These are phyloP conservation scores for Clarias batrachus DNA, from an alignment of 2,113 vertebrate species.

Conservation along the genomic window DNA sequence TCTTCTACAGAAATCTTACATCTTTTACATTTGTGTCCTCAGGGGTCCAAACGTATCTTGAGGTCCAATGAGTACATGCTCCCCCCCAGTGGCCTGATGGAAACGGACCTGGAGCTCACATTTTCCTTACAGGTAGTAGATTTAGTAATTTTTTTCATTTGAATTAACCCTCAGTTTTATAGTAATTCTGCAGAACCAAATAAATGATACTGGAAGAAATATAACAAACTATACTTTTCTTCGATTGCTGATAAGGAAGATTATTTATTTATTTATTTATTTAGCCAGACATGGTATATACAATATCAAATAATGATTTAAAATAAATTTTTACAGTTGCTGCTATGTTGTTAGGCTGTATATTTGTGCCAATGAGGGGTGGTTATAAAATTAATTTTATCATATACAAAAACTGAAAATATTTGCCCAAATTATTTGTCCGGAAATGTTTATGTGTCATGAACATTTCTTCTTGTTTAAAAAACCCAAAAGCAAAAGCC, in stretches of 20 bases:
- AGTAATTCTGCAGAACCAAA: neutral
- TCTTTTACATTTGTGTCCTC: conserved; percentile 16
- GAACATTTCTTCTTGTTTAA: too few species aligned
- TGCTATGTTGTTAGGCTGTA: too few species aligned
- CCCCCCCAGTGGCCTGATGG: conserved; percentile 68
- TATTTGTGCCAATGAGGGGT: too few species aligned
- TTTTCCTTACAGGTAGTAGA: conserved; percentile 66
- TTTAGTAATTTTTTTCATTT: neutral
- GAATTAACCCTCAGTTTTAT: neutral
- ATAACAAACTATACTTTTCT: neutral
- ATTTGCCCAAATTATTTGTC: too few species aligned
- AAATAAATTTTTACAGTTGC: too few species aligned
- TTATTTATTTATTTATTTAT: too few species aligned
- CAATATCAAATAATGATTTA: too few species aligned
- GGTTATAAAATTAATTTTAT: too few species aligned
- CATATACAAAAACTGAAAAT: too few species aligned
- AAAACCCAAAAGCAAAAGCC: too few species aligned
- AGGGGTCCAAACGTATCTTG: conserved; percentile 69
- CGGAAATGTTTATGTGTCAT: too few species aligned
- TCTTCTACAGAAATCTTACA: neutral
- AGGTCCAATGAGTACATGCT: conserved; percentile 70
- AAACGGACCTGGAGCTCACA: conserved; percentile 68
- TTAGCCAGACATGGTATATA: too few species aligned
- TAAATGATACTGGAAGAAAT: neutral
- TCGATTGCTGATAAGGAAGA: neutral